Percentiles rank a stretch among this genome's conserved stretches.
These are phyloP conservation scores for Portunus trituberculatus DNA, from an alignment of 1,140 invertebrate species.

Conservation along the genomic window DNA sequence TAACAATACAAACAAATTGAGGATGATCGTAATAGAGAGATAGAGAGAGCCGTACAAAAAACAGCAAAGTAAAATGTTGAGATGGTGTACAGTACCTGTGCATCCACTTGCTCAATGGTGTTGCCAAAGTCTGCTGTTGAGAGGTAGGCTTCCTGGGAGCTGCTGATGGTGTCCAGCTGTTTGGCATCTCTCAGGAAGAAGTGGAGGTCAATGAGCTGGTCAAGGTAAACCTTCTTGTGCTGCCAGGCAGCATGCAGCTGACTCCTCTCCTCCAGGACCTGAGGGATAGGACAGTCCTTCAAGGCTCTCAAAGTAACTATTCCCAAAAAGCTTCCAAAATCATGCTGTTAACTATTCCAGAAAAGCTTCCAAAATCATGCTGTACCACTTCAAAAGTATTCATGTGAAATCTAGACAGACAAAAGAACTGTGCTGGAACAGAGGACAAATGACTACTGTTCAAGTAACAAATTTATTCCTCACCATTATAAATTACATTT, in stretches of 20 bases:
- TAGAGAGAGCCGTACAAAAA: neutral
- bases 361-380: conserved; percentile 31
- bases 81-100: conserved; percentile 82
- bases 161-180: conserved; percentile 93
- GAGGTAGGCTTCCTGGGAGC: conserved; percentile 87
- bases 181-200: conserved; percentile 97
- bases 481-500: no score
- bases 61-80: no score
- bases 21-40: neutral
- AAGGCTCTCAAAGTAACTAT: no score
- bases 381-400: no score
- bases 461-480: no score
- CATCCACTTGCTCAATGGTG: conserved; percentile 91
- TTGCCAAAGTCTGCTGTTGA: conserved; percentile 80
- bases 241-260: conserved; percentile 92
- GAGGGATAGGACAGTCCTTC: conserved; percentile 76
- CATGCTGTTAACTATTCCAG: neutral
- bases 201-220: conserved; percentile 96
- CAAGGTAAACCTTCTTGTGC: conserved; percentile 92
- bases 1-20: neutral
- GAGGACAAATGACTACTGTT: no score
- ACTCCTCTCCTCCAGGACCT: conserved; percentile 89
- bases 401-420: no score
- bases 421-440: no score
- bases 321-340: conserved; percentile 1